Evolutionary conservation across 2,888 invertebrate genomes (phyloP).

Genomic region (Sinotaia quadrata): DNA sequence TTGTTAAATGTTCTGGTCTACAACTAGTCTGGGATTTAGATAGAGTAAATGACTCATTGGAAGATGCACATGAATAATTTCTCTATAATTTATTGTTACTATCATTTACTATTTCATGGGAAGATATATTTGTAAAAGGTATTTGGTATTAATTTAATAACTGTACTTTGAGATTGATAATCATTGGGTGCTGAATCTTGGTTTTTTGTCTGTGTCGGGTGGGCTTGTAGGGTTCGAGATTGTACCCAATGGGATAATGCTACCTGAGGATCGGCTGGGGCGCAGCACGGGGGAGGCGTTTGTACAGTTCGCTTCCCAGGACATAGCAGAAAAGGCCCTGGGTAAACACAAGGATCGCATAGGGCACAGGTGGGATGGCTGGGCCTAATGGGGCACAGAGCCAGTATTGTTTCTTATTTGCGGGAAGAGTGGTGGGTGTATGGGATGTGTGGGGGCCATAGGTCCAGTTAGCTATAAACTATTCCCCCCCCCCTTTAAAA

Average conservation of each 20-base stretch:
- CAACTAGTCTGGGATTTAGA: too few species aligned
- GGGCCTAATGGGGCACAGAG: slow-evolving; percentile 38
- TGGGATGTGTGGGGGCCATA: slow-evolving; percentile 25
- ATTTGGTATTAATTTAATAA: slow-evolving; percentile 22
- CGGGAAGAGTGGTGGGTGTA: slow-evolving; percentile 36
- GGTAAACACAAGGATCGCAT: slow-evolving; percentile 98
- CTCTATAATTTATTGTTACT: too few species aligned
- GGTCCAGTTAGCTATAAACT: not conserved
- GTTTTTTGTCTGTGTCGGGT: slow-evolving; percentile 59
- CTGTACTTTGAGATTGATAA: slow-evolving; percentile 19
- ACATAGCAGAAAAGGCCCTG: slow-evolving; percentile 97
- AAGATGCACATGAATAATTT: too few species aligned
- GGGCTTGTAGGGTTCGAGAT: slow-evolving; percentile 89
- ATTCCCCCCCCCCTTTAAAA: not conserved
- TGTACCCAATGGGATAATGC: slow-evolving; percentile 97
- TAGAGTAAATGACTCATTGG: too few species aligned
- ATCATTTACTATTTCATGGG: too few species aligned
- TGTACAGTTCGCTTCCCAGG: slow-evolving; percentile 98
- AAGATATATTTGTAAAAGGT: not conserved
- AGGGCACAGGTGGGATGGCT: slow-evolving; percentile 92
- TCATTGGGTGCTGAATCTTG: slow-evolving; percentile 25
- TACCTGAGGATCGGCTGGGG: slow-evolving; percentile 97
- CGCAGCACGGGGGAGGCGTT: slow-evolving; percentile 99
- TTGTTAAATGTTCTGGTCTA: too few species aligned
- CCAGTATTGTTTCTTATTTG: slow-evolving; percentile 21